Conservation (phyloP, 2,797 vertebrate genomes). For the Calcarius lapponicus region DNA sequence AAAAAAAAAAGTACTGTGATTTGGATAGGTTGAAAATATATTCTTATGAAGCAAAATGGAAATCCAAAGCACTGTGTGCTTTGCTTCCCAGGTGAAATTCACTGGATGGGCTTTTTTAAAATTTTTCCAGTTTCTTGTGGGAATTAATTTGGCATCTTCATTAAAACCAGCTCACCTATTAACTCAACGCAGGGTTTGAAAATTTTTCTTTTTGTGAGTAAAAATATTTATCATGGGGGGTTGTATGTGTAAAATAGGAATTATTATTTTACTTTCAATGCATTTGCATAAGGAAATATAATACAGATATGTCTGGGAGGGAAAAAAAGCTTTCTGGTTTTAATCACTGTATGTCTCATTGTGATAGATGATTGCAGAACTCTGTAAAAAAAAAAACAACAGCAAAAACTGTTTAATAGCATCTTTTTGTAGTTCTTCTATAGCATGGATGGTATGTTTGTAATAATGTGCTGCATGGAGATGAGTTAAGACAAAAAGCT, state of each 20-base stretch:
- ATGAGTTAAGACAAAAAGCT: background rate
- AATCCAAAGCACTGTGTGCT: background rate
- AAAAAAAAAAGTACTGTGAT: conserved; percentile 48
- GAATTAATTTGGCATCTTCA: conserved; percentile 47
- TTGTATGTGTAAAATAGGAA: background rate
- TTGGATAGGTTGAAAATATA: conserved; percentile 54
- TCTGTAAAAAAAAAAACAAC: background rate
- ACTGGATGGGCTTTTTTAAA: background rate
- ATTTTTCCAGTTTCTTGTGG: background rate
- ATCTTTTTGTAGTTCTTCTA: background rate
- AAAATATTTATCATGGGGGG: background rate
- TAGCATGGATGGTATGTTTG: background rate
- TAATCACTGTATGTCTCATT: background rate
- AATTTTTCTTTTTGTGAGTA: background rate
- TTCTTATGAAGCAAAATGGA: background rate
- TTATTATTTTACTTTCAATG: conserved; percentile 27
- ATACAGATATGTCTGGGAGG: background rate
- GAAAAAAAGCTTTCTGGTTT: background rate
- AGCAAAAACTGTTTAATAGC: background rate
- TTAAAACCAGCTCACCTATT: conserved; percentile 32
- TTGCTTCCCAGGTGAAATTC: conserved; percentile 44
- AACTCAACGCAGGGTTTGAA: background rate
- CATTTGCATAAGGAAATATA: conserved; percentile 55
- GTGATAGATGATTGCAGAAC: background rate
- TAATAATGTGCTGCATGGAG: background rate